Percentiles rank a stretch among this genome's conserved stretches.
Evolutionary conservation across 2,888 invertebrate genomes (phyloP).

Genomic region (Patella depressa): DNA sequence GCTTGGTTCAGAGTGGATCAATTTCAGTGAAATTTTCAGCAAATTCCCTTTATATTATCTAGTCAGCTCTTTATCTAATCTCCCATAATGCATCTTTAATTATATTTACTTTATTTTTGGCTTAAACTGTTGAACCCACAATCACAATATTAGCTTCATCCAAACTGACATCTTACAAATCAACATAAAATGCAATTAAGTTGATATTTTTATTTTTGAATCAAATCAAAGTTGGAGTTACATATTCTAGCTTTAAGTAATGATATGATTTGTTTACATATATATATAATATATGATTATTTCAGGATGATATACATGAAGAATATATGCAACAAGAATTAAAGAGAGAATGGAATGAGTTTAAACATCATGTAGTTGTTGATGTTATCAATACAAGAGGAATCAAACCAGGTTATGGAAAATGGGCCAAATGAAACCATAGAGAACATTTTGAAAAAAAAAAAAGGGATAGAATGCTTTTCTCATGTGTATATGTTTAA

Average conservation of each 20-base stretch:
- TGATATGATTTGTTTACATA: no score
- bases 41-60: no score
- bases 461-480: not conserved
- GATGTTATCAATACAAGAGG: constrained; percentile 67
- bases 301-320: constrained; percentile 66
- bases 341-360: constrained; percentile 69
- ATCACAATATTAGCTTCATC: not conserved
- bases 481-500: not conserved
- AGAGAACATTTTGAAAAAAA: not conserved
- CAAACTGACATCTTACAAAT: not conserved
- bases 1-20: no score
- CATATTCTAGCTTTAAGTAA: no score
- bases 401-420: constrained; percentile 68
- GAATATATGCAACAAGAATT: constrained; percentile 69
- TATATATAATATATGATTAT: constrained; percentile 15
- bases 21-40: no score
- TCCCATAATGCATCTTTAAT: no score
- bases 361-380: constrained; percentile 66
- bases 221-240: not conserved
- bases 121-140: no score
- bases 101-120: no score
- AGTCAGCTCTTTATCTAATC: no score
- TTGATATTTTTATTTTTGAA: not conserved
- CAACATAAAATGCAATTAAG: constrained; percentile 1
- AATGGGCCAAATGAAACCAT: constrained; percentile 61